Base-by-base conservation (phyloP, 2,113 vertebrate species). In the Leptosomus discolor region DNA sequence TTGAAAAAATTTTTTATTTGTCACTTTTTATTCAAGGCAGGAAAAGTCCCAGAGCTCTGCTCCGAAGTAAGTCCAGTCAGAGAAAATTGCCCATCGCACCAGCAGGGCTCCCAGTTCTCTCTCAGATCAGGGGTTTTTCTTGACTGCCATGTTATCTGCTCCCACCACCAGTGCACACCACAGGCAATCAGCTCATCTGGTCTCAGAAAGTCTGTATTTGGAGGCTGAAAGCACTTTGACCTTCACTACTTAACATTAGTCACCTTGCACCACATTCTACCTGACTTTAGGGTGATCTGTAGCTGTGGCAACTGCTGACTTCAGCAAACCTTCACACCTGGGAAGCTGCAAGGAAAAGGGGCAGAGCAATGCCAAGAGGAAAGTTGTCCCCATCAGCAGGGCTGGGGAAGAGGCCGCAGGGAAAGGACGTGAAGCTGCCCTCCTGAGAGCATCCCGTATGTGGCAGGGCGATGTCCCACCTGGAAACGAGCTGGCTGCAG, bases 141-240 rank as follows among this genome's bases (percentile, higher is more conserved):
- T 46, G n/a, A n/a, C n/a, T n/a, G n/a, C n/a, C n/a, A n/a, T n/a
- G n/a, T n/a, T n/a, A n/a, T n/a, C 48, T 76, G 18, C 34, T 53
- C 29, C 43, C 29, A 22, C 19, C 45, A 9, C 50, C 16, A 4
- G 0, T 34, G 67, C 53, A 19, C 60, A n/a, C 4, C 21, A 8
- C 32, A 19, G 0, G 11, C 58, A 8, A 8, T 3, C 79, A 29
- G 39, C 39, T 34, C 6, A 0, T 4, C 54, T 27, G 67, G 8
- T 17, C 20, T 15, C 16, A 0, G 7, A 8, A 32, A 53, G 36
- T 7, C 65, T 67, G n/a, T 7, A 5, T 20, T 14, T 39, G 29
- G 51, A 18, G 15, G 17, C 2, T 18, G 53, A n/a, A 54, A 41
- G 20, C 0, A 1, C 61, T 87, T 54, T 37, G 56, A 32, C 48